These are phyloP conservation scores for Pterostichus madidus DNA, from an alignment of 2,888 invertebrate species.

Conservation along the genomic window DNA sequence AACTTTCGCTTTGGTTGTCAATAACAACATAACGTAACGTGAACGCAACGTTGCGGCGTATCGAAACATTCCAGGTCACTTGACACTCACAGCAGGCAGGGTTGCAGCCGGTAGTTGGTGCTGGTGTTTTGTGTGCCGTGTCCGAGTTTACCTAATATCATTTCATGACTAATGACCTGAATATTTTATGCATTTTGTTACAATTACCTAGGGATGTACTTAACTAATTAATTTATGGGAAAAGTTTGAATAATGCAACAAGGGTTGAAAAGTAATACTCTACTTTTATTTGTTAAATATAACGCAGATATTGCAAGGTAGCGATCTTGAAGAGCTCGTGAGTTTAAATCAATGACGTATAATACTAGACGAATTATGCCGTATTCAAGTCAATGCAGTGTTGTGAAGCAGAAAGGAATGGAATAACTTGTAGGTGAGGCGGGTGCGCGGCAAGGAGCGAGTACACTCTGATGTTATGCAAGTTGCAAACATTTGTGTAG, in stretches of 20 bases:
- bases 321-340: too few relatives aligned
- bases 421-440: too few relatives aligned
- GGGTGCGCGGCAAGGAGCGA: too few relatives aligned
- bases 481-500: too few relatives aligned
- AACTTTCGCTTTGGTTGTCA: constrained; percentile 57
- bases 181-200: constrained; percentile 24
- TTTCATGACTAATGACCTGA: constrained; percentile 56
- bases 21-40: constrained; percentile 29
- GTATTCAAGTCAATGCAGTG: too few relatives aligned
- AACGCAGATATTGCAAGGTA: too few relatives aligned
- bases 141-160: constrained; percentile 39
- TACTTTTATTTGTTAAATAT: too few relatives aligned
- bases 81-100: constrained; percentile 17
- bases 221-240: constrained; percentile 7
- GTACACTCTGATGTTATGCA: too few relatives aligned
- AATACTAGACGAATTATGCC: too few relatives aligned
- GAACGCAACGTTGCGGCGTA: constrained; percentile 25
- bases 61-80: constrained; percentile 51
- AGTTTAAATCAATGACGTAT: too few relatives aligned
- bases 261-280: too few relatives aligned
- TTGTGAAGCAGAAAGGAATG: too few relatives aligned
- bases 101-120: neutral
- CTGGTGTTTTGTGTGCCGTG: constrained; percentile 14
- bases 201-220: constrained; percentile 23
- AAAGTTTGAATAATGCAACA: neutral